These are phyloP conservation scores for Pristionchus pacificus DNA, from an alignment of 1,140 invertebrate species.

Conservation along the genomic window DNA sequence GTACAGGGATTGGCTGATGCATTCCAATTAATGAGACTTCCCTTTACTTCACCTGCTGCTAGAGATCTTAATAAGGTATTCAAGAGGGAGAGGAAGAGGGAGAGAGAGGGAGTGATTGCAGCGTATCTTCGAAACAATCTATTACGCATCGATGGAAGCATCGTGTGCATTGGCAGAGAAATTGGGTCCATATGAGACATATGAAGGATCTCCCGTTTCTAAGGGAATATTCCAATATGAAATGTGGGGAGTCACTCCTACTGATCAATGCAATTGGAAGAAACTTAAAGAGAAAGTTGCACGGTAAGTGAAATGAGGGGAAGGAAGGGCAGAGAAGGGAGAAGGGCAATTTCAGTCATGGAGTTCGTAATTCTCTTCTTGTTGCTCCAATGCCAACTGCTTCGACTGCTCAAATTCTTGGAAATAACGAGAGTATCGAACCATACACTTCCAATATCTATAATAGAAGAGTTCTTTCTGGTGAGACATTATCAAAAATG, in stretches of 20 bases:
- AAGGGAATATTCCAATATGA: constrained; percentile 95
- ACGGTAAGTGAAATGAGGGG: constrained; percentile 60
- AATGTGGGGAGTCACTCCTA: constrained; percentile 88
- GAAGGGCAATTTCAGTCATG: constrained; percentile 66
- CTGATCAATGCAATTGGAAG: constrained; percentile 83
- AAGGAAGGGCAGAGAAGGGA: neutral
- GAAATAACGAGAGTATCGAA: constrained; percentile 97
- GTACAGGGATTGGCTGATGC: constrained; percentile 90
- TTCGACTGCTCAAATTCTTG: constrained; percentile 96
- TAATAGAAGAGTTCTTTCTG: constrained; percentile 83
- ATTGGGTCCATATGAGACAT: constrained; percentile 76
- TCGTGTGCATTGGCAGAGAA: constrained; percentile 89
- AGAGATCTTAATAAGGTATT: constrained; percentile 73
- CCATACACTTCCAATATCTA: constrained; percentile 98
- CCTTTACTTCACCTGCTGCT: constrained; percentile 78
- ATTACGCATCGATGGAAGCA: constrained; percentile 90
- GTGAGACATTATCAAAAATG: no score
- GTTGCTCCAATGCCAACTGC: constrained; percentile 98
- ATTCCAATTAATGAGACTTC: constrained; percentile 86
- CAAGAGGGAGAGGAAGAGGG: neutral
- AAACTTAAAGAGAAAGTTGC: constrained; percentile 79
- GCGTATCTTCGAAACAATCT: constrained; percentile 96
- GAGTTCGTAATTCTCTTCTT: constrained; percentile 87
- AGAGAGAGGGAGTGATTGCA: neutral
- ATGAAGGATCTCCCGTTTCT: constrained; percentile 82